Percentiles rank a stretch among this genome's conserved stretches.
phyloP scores from a whole-genome alignment of 1,140 invertebrate species.

The Pseudoatta argentina region DNA sequence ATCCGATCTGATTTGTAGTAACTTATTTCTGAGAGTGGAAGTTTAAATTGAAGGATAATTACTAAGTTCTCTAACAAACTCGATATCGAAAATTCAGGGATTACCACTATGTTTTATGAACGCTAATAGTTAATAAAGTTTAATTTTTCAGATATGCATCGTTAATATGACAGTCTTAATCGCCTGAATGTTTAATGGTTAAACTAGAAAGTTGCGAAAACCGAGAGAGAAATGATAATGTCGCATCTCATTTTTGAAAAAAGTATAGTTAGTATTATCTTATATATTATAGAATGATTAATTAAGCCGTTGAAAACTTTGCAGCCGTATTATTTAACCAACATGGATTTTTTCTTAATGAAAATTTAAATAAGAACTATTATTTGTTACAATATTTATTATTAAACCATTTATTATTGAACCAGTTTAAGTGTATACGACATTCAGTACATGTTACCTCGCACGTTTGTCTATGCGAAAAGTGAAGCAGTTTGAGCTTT shows the following conservation, averaged over 20 bases:
- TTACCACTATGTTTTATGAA: background rate
- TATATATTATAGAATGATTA: background rate
- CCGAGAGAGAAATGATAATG: background rate
- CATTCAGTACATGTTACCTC: background rate
- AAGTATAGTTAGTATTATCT: background rate
- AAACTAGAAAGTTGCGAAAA: constrained; percentile 2
- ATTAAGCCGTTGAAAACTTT: background rate
- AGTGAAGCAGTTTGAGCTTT: background rate
- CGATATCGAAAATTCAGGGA: constrained; percentile 13
- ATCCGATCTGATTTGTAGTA: background rate
- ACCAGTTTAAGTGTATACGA: no score
- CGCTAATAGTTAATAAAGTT: constrained; percentile 11
- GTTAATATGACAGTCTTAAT: background rate
- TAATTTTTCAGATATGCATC: background rate
- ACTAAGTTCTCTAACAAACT: background rate
- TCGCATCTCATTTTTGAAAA: background rate
- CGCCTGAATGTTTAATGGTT: constrained; percentile 12
- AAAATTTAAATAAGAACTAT: no score
- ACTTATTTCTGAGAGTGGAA: background rate
- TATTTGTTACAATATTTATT: no score
- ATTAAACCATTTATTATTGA: no score
- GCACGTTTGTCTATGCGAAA: background rate
- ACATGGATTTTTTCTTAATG: no score
- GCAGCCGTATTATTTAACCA: background rate
- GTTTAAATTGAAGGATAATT: constrained; percentile 7